Conservation (phyloP, 2,113 vertebrate genomes). For the Varanus salvator region DNA sequence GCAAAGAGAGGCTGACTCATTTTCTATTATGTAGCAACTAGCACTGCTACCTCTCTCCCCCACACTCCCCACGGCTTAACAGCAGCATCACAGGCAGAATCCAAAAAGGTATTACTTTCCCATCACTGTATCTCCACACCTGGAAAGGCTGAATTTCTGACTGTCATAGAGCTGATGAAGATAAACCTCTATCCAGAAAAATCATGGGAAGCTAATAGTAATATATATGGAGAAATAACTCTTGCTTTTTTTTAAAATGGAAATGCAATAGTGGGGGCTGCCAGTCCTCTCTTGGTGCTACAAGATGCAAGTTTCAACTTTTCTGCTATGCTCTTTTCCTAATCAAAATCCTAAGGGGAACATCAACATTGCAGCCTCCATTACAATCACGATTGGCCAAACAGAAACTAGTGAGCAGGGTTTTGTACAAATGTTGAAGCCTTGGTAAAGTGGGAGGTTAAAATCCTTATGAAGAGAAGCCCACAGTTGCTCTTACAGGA, state of each 20-base stretch:
- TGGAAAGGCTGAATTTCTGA: neutral
- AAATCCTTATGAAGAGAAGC: too few species aligned
- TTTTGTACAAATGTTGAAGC: neutral
- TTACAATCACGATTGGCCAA: neutral
- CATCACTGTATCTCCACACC: neutral
- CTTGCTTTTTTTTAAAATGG: neutral
- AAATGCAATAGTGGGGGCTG: neutral
- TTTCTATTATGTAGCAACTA: slow-evolving; percentile 8
- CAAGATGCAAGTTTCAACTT: neutral
- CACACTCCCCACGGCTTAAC: neutral
- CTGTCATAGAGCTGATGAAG: neutral
- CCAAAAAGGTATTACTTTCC: neutral
- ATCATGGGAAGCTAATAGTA: neutral
- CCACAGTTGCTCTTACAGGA: too few species aligned
- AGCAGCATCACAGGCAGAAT: slow-evolving; percentile 1
- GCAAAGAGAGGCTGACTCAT: neutral
- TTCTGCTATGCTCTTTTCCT: neutral
- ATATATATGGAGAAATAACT: neutral
- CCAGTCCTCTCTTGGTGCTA: neutral
- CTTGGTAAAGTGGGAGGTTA: too few species aligned
- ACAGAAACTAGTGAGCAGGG: neutral
- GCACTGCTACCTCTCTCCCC: neutral
- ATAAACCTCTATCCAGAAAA: neutral
- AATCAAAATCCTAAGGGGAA: neutral
- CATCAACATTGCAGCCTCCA: too few species aligned